Evolutionary conservation across 2,113 vertebrate genomes (phyloP).

Genomic region (Gallinago media): DNA sequence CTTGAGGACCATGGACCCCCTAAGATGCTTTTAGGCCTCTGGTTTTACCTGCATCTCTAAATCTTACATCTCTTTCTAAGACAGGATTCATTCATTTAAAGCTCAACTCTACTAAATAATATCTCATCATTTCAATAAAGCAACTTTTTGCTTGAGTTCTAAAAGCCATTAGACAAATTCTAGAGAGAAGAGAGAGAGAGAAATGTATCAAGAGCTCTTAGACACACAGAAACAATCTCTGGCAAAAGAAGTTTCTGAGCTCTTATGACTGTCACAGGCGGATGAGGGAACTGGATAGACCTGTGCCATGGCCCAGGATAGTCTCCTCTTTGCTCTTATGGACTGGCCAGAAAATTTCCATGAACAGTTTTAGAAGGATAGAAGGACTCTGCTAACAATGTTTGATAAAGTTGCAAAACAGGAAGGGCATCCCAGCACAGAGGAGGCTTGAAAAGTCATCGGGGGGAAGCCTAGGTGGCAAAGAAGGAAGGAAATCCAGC

Average conservation of each 20-base stretch:
- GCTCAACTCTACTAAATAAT: not conserved
- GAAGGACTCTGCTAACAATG: not conserved
- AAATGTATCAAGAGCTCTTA: not conserved
- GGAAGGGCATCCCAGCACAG: not conserved
- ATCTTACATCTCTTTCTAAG: not conserved
- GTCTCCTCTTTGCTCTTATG: not conserved
- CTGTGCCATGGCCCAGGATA: not conserved
- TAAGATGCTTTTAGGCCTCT: not conserved
- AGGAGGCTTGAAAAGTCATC: not conserved
- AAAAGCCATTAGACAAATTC: not conserved
- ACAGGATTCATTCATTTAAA: not conserved
- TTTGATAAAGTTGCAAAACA: not conserved
- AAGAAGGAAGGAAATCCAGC: not conserved
- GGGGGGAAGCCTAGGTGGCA: not conserved
- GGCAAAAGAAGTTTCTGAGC: not conserved
- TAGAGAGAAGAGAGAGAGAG: not conserved
- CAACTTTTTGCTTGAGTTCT: not conserved
- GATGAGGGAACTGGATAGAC: not conserved
- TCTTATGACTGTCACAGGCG: not conserved
- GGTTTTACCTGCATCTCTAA: not conserved
- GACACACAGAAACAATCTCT: not conserved
- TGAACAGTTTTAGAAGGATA: not conserved
- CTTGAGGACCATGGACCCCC: fast-evolving
- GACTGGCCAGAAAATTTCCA: not conserved
- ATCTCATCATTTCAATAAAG: not conserved